These are phyloP conservation scores for Odocoileus hemionus DNA, from an alignment of 2,113 vertebrate species.

Conservation along the genomic window DNA sequence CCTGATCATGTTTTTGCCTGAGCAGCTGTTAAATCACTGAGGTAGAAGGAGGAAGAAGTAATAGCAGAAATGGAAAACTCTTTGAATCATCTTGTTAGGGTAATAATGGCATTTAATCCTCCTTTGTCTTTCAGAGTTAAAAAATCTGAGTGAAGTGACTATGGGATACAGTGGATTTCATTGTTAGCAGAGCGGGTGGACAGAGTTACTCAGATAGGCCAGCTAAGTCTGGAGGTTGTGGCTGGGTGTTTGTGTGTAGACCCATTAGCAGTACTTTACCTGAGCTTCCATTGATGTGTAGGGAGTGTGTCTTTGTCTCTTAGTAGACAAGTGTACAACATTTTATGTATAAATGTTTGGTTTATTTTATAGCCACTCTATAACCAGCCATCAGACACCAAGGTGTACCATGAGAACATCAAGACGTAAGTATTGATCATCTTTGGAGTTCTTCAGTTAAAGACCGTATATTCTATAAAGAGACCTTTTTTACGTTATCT, in stretches of 20 bases:
- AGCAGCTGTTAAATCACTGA: background rate
- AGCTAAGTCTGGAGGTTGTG: background rate
- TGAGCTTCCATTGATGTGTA: background rate
- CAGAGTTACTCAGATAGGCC: background rate
- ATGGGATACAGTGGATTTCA: background rate
- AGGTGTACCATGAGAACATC: slow-evolving; percentile 99
- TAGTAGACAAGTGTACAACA: background rate
- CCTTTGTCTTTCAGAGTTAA: slow-evolving; percentile 25
- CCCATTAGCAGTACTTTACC: background rate
- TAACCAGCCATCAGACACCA: slow-evolving; percentile 98
- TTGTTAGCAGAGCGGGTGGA: background rate
- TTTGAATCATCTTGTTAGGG: background rate
- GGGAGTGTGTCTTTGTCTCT: background rate
- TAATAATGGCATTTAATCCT: background rate
- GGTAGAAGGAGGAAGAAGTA: background rate
- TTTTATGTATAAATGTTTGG: slow-evolving; percentile 35
- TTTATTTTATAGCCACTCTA: slow-evolving; percentile 90
- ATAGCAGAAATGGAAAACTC: background rate
- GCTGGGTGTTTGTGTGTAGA: background rate
- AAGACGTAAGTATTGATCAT: slow-evolving; percentile 92
- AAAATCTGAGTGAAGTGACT: background rate
- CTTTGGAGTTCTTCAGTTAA: slow-evolving; percentile 63
- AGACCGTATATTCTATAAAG: slow-evolving; percentile 61
- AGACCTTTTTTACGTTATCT: slow-evolving; percentile 58
- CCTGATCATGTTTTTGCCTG: background rate